Conservation (phyloP, 2,888 invertebrate species). For the Lycophotia porphyrea region DNA sequence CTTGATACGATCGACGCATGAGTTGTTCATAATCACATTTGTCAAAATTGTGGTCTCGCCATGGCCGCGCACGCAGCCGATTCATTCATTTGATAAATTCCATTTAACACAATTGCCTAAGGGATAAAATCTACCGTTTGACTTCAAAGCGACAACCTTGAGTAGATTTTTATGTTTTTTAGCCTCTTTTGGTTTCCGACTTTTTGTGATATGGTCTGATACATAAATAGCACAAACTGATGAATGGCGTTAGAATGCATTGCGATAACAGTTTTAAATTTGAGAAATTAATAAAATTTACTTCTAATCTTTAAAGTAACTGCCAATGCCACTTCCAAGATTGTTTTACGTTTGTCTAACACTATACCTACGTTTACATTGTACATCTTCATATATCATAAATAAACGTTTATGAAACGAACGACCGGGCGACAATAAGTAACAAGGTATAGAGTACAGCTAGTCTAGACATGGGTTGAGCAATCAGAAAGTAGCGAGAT, state of each 20-base stretch:
- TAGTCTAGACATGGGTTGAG: slow-evolving; percentile 58
- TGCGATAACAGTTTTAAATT: slow-evolving; percentile 25
- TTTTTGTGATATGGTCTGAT: slow-evolving; percentile 52
- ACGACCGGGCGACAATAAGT: slow-evolving; percentile 54
- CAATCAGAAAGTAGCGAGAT: slow-evolving; percentile 49
- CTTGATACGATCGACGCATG: slow-evolving; percentile 70
- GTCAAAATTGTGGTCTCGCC: slow-evolving; percentile 73
- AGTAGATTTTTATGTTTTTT: slow-evolving; percentile 25
- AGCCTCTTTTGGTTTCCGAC: slow-evolving; percentile 14
- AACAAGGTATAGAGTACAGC: slow-evolving; percentile 33
- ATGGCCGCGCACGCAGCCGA: slow-evolving; percentile 69
- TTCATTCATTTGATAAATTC: slow-evolving; percentile 59
- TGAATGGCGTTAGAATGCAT: slow-evolving; percentile 30
- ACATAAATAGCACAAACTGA: slow-evolving; percentile 46
- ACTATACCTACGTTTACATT: slow-evolving; percentile 8
- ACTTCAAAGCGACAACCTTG: slow-evolving; percentile 58
- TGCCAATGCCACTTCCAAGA: slow-evolving; percentile 3
- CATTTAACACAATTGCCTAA: slow-evolving; percentile 48
- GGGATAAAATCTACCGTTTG: slow-evolving; percentile 63
- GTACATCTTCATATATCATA: slow-evolving; percentile 49
- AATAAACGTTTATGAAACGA: slow-evolving; percentile 28
- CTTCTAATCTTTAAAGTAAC: slow-evolving; percentile 21
- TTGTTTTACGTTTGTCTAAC: slow-evolving; percentile 21
- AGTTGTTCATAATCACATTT: slow-evolving; percentile 72
- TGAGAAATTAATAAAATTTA: not conserved